Base-by-base conservation (phyloP, 2,797 vertebrate genomes). In the Anguilla pacifica region DNA sequence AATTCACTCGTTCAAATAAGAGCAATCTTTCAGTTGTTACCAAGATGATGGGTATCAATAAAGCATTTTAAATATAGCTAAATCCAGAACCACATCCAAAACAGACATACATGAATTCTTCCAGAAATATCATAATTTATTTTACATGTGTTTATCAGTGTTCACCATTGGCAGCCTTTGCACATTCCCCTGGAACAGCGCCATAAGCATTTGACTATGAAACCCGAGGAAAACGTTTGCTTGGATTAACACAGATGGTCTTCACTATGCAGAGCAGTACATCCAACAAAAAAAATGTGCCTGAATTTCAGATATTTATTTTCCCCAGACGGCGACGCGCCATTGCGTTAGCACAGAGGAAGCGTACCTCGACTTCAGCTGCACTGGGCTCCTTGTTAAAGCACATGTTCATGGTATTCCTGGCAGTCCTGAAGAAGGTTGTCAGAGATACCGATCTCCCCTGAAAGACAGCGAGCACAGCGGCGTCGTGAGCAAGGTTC, bases 391-490 rank as follows among this genome's bases (percentile, higher is more conserved):
- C 99, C 95, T 99, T 99, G 77, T 95, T 98, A 94, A 99, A 99
- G 95, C 98, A 99, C 98, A 99, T 99, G 91, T 97, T 98, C 98
- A 99, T 98, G 94, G 98, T 97, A 93, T 99, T 99, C 93, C 98
- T 97, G 90, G 99, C 99, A 94, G 98, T 99, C 96, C 99, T 97
- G 95, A 99, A 99, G 96, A 99, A 99, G 91, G 98, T 99, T 89
- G 99, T 99, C 96, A 99, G 95, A 92, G 99, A 99, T 95, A 99
- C 98, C 25, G 99, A 99, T 95, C 98, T 98, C 95, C 99, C 99
- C 99, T 99, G 96, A 86, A 91, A 92, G 93, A 61, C 85, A 92
- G 90, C 72, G 84, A 61, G 43, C 19, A 70, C 19, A 46, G 4
- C 43, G 46, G 61, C 59, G 22, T 0, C 10, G 61, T 70, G 59